Evolutionary conservation across 2,797 vertebrate genomes (phyloP).

Genomic region (Acanthurus tractus): DNA sequence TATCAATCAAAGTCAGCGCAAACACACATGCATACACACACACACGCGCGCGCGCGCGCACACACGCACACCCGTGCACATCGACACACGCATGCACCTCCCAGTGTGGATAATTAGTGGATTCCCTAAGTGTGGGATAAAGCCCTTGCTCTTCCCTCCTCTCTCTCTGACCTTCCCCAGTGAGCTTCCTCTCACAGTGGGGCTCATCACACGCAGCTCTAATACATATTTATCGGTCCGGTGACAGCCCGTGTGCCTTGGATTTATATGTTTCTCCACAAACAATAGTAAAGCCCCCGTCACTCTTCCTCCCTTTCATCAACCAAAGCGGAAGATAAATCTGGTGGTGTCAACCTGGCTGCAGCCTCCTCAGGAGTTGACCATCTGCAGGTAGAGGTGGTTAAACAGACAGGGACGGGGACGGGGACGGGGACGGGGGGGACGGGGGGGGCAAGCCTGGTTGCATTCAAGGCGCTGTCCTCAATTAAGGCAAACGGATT

Average conservation of each 20-base stretch:
- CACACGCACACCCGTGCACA: slow-evolving; percentile 1
- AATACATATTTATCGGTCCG: slow-evolving; percentile 78
- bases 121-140: slow-evolving; percentile 74
- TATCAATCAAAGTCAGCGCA: slow-evolving; percentile 74
- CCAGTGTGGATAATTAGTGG: slow-evolving; percentile 81
- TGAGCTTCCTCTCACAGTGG: slow-evolving; percentile 72
- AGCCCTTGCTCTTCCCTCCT: slow-evolving; percentile 59
- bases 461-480: slow-evolving; percentile 48
- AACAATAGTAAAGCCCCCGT: slow-evolving; percentile 75
- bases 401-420: slow-evolving; percentile 13
- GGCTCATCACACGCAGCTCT: slow-evolving; percentile 70
- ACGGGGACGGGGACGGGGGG: no score
- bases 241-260: slow-evolving; percentile 65
- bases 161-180: slow-evolving; percentile 80
- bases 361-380: slow-evolving; percentile 47
- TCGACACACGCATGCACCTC: slow-evolving; percentile 53
- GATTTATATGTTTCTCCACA: slow-evolving; percentile 76
- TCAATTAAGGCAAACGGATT: slow-evolving; percentile 67
- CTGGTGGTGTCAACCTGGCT: slow-evolving; percentile 46
- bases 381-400: slow-evolving; percentile 55
- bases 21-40: slow-evolving; percentile 4
- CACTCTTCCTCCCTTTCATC: slow-evolving; percentile 65
- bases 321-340: slow-evolving; percentile 63
- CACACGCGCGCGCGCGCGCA: background rate
- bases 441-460: background rate